Evolutionary conservation across 2,113 vertebrate species (phyloP).

Genomic region (Erythrolamprus reginae): DNA sequence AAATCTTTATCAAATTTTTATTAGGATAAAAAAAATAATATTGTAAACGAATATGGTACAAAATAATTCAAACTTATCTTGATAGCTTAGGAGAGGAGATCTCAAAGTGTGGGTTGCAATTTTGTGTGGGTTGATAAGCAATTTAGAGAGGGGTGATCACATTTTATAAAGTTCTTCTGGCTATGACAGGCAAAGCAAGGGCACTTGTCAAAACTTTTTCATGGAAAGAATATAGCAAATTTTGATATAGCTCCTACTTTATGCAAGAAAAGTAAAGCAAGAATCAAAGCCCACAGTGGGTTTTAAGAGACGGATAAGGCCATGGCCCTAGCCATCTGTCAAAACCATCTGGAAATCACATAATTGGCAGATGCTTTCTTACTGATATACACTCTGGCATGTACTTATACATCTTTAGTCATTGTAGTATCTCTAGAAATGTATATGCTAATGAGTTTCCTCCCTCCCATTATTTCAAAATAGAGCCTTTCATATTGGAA

Average conservation of each 20-base stretch:
- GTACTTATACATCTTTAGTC: background rate
- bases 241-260: background rate
- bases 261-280: background rate
- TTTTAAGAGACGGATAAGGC: background rate
- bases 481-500: background rate
- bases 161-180: background rate
- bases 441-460: background rate
- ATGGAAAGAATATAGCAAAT: background rate
- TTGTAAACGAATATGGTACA: background rate
- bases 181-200: background rate
- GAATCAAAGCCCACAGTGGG: background rate
- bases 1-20: background rate
- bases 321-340: background rate
- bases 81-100: background rate
- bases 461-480: background rate
- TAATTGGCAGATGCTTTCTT: background rate
- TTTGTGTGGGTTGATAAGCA: background rate
- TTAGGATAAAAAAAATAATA: background rate
- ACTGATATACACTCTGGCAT: background rate
- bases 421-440: background rate
- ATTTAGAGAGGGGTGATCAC: background rate
- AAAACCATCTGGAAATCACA: background rate
- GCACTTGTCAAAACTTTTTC: background rate
- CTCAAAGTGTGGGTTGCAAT: background rate
- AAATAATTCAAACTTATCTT: background rate